phyloP scores from a whole-genome alignment of 2,888 invertebrate genomes.

The Odontothrips loti region DNA sequence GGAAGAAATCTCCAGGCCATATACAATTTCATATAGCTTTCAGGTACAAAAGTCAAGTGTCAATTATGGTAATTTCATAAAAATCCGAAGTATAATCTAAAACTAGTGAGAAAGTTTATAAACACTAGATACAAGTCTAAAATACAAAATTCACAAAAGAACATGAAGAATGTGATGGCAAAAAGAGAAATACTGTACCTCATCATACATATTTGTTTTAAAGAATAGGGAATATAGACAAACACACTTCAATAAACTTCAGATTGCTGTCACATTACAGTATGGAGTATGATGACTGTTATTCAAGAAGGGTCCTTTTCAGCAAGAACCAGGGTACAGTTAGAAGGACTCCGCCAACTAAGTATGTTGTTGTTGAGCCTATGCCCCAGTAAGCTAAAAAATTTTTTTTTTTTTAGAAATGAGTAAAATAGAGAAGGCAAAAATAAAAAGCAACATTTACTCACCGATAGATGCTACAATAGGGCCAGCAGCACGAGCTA shows the following conservation, averaged over 20 bases:
- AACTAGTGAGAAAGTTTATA: too few relatives aligned
- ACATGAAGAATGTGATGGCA: too few relatives aligned
- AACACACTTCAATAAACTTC: not conserved
- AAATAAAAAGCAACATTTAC: conserved; percentile 32
- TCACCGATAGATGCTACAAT: conserved; percentile 77
- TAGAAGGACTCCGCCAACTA: conserved; percentile 70
- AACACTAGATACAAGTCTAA: too few relatives aligned
- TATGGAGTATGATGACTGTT: not conserved
- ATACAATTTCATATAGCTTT: too few relatives aligned
- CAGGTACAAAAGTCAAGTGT: too few relatives aligned
- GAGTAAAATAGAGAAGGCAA: conserved; percentile 33
- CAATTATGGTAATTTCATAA: too few relatives aligned
- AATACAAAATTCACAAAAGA: too few relatives aligned
- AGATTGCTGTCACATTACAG: too few relatives aligned
- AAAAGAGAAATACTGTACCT: too few relatives aligned
- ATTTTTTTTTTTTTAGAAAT: conserved; percentile 34
- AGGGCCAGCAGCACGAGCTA: conserved; percentile 90
- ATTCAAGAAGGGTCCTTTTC: conserved; percentile 28
- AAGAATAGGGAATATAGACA: not conserved
- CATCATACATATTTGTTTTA: too few relatives aligned
- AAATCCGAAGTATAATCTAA: too few relatives aligned
- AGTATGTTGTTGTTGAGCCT: conserved; percentile 78
- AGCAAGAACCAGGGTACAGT: conserved; percentile 58
- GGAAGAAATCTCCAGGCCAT: too few relatives aligned
- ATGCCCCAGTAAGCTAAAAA: conserved; percentile 81